Percentiles rank a stretch among this genome's conserved stretches.
Conservation (phyloP, 2,113 vertebrate genomes). For the Centropus bengalensis region DNA sequence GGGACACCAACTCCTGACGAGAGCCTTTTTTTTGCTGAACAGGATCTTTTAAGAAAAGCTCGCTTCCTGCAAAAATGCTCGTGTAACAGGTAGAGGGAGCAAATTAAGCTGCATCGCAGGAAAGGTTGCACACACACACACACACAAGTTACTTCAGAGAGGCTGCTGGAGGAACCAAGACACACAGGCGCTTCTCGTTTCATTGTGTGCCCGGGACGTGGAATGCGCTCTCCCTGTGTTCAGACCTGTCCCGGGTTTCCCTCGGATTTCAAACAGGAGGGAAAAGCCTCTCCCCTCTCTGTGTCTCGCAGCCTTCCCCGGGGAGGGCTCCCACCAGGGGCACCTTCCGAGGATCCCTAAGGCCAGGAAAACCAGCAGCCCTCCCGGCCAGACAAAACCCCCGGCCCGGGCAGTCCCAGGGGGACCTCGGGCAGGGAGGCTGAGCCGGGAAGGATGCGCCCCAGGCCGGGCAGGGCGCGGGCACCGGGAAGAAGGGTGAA, state of each 20-base stretch:
- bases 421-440: not conserved
- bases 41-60: not conserved
- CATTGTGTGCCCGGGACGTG: not conserved
- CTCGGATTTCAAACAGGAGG: not conserved
- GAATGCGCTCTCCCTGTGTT: slow-evolving; percentile 34
- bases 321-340: not conserved
- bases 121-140: not conserved
- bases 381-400: not conserved
- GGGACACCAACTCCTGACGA: not conserved
- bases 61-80: not conserved
- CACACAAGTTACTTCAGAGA: slow-evolving; percentile 3
- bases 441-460: not conserved
- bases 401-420: not conserved
- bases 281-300: not conserved
- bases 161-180: not conserved
- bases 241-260: slow-evolving; percentile 54
- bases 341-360: not conserved
- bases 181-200: not conserved
- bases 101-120: not conserved
- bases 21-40: not conserved
- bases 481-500: not conserved
- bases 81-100: slow-evolving; percentile 57
- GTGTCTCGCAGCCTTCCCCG: not conserved
- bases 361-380: not conserved
- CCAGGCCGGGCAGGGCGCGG: not conserved